Evolutionary conservation across 2,888 invertebrate genomes (phyloP), one percentile per base, ranked within the genome.

Genomic region (Phengaris alcon): DNA sequence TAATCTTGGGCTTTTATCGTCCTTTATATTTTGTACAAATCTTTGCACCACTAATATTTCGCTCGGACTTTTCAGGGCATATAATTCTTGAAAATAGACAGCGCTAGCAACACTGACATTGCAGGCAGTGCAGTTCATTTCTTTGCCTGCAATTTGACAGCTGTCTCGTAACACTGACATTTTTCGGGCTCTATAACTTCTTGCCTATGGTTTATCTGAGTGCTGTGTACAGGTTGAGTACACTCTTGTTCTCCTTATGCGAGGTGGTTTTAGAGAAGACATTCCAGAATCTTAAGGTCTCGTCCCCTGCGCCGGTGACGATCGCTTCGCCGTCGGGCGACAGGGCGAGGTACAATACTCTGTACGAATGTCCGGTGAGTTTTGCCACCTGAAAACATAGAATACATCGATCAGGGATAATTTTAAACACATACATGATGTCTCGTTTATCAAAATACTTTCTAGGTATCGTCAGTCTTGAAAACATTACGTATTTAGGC

Each of bases 271-370:
- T 99, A 85, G 98, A 98, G 93, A 99, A 99, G 0, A 99, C 99
- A 94, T 99, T 99, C 99, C 99, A 99, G 90, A 99, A 99, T 8
- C 99, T 94, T 6, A 99, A 94, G 0, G 99, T 99, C 88, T 99
- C 99, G 89, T 99, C 99, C 0, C 99, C 99, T 0, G 99, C 99
- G 48, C 99, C 99, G 0, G 99, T 99, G 0, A 99, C 99, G 79
- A 99, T 99, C 3, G 99, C 98, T 88, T 99, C 99, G 54, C 99
- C 99, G 88, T 99, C 99, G 0, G 99, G 99, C 5, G 99, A 99
- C 89, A 99, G 95, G 0, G 99, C 99, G 82, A 99, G 91, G 89
- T 99, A 99, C 0, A 99, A 94, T 4, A 99, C 99, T 80, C 99
- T 94, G 88, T 98, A 98, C 48, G 98, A 98, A 88, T 99, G 99